Percentiles rank a stretch among this genome's conserved stretches.
phyloP scores from a whole-genome alignment of 2,113 vertebrate genomes.

The Passer domesticus region DNA sequence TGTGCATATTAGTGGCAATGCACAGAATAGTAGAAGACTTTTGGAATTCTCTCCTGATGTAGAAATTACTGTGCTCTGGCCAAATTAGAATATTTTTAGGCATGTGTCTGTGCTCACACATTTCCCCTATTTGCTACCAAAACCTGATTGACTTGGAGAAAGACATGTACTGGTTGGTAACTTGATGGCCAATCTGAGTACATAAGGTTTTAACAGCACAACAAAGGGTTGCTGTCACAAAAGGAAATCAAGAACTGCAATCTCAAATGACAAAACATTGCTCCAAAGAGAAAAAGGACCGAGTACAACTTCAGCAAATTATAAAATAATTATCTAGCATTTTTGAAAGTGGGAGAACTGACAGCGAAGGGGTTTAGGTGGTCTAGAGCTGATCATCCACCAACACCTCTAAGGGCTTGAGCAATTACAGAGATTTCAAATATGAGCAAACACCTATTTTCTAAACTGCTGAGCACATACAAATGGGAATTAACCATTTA shows the following conservation, averaged over 20 bases:
- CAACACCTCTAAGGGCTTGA: constrained; percentile 48
- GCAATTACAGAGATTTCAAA: constrained; percentile 75
- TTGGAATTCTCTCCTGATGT: background rate
- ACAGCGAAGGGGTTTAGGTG: constrained; percentile 19
- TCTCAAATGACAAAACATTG: background rate
- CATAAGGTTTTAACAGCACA: background rate
- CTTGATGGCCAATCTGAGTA: background rate
- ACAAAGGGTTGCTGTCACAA: background rate
- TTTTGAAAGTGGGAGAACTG: constrained; percentile 9
- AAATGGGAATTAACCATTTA: constrained; percentile 76
- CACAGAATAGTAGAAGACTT: background rate
- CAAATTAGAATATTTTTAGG: background rate
- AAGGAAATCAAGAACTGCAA: background rate
- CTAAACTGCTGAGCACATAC: constrained; percentile 71
- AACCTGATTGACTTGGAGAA: background rate
- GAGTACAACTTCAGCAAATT: background rate
- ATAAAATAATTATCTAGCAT: background rate
- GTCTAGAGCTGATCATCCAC: constrained; percentile 34
- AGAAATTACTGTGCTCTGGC: background rate
- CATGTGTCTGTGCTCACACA: background rate
- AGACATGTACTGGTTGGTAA: background rate
- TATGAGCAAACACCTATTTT: constrained; percentile 73
- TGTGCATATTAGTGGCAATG: background rate
- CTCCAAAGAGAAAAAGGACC: background rate
- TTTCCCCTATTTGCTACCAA: background rate